phyloP scores from a whole-genome alignment of 1,140 invertebrate species.

The Leucophenga varia region DNA sequence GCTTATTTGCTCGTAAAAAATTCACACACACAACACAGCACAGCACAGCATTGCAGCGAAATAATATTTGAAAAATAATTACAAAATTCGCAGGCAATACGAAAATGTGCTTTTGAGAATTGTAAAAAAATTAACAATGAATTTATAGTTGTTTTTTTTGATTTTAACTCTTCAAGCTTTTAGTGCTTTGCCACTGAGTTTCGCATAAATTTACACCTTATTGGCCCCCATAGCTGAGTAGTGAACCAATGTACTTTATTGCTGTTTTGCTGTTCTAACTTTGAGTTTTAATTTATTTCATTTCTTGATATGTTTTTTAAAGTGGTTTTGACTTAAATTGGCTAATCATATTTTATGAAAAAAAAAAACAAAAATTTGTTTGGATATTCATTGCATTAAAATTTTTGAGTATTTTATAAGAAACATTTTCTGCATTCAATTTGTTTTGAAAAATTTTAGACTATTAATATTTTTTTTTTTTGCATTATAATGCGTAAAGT shows the following conservation, averaged over 20 bases:
- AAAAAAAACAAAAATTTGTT: constrained; percentile 24
- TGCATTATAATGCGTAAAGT: no score
- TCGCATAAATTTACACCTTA: constrained; percentile 53
- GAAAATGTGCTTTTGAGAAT: constrained; percentile 36
- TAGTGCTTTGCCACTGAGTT: no score
- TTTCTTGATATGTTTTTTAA: constrained; percentile 42
- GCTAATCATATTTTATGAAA: constrained; percentile 44
- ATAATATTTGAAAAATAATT: constrained; percentile 31
- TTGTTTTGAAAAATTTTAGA: no score
- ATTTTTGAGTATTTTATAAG: no score
- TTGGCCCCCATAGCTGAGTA: constrained; percentile 51
- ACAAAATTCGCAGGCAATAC: constrained; percentile 27
- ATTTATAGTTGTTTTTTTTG: constrained; percentile 22
- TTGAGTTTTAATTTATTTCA: constrained; percentile 32
- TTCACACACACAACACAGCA: constrained; percentile 48
- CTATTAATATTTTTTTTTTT: no score
- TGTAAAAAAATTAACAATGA: constrained; percentile 30
- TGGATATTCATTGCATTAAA: constrained; percentile 12
- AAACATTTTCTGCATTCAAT: no score
- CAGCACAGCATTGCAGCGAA: no score
- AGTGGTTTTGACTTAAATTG: constrained; percentile 54
- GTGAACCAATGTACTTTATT: constrained; percentile 18
- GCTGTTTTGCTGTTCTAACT: constrained; percentile 18
- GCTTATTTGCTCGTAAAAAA: constrained; percentile 52
- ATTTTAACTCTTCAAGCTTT: constrained; percentile 18